Evolutionary conservation across 2,888 invertebrate genomes (phyloP).

Genomic region (Xestia c-nigrum): DNA sequence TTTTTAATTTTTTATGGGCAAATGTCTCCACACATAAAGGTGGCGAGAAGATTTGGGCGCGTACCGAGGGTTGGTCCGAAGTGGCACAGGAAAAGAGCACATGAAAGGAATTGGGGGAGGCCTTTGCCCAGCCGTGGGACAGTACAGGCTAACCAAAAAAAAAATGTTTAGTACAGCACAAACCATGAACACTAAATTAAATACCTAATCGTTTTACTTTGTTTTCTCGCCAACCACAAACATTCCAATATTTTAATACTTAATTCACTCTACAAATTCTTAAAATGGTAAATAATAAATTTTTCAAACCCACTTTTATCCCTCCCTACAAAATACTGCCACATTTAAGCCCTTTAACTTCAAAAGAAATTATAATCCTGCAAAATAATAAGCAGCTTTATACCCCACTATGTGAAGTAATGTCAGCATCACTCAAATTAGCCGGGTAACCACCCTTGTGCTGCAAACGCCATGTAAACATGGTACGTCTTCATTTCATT

Average conservation of each 20-base stretch:
- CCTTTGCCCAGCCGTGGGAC: no score
- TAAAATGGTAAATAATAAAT: not conserved
- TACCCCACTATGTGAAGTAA: slow-evolving; percentile 43
- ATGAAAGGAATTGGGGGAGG: no score
- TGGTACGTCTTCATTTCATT: slow-evolving; percentile 82
- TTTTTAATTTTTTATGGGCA: no score
- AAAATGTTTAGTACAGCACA: no score
- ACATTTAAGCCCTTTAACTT: slow-evolving; percentile 26
- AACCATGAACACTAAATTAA: no score
- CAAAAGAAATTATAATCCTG: slow-evolving; percentile 52
- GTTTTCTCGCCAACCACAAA: not conserved
- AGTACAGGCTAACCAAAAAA: no score
- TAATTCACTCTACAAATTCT: not conserved
- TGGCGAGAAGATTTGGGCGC: no score
- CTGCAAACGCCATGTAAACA: slow-evolving; percentile 75
- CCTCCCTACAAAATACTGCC: slow-evolving; percentile 14
- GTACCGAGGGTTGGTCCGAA: no score
- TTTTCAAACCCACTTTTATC: not conserved
- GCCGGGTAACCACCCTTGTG: slow-evolving; percentile 73
- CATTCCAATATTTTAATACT: not conserved
- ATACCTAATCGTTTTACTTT: no score
- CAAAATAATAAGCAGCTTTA: slow-evolving; percentile 51
- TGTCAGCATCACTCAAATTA: slow-evolving; percentile 72
- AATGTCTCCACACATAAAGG: no score
- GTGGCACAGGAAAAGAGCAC: no score